A percentile compares a stretch with the other conserved stretches of the same genome.
Evolutionary conservation across 2,888 invertebrate species (phyloP).

Genomic region (Leucophora obtusa): DNA sequence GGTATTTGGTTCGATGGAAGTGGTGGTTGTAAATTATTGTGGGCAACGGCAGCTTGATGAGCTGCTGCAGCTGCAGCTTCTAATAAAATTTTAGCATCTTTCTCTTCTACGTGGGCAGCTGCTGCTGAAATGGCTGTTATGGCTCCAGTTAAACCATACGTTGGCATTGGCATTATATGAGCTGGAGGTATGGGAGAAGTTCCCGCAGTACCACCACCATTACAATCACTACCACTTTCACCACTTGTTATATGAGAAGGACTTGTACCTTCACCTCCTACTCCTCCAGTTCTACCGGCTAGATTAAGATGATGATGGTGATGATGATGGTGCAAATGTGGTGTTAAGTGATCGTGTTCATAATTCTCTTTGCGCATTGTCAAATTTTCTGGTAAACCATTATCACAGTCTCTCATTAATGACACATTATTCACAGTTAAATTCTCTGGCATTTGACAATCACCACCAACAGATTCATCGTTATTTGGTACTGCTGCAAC

Average conservation of each 20-base stretch:
- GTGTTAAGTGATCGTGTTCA: constrained; percentile 48
- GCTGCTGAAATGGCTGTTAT: constrained; percentile 76
- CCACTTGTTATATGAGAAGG: constrained; percentile 52
- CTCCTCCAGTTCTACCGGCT: neutral
- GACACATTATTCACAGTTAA: constrained; percentile 1
- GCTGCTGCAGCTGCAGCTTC: constrained; percentile 69
- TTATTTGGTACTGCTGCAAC: constrained; percentile 46
- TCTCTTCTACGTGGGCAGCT: constrained; percentile 72
- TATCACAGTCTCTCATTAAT: constrained; percentile 68
- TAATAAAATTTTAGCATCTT: constrained; percentile 68
- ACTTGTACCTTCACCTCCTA: constrained; percentile 32
- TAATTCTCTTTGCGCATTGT: constrained; percentile 74
- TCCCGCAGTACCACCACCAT: constrained; percentile 56
- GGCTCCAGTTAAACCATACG: constrained; percentile 76
- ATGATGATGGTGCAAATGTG: neutral
- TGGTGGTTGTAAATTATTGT: constrained; percentile 54
- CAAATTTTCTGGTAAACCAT: constrained; percentile 76
- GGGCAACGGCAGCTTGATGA: constrained; percentile 49
- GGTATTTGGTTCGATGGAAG: neutral
- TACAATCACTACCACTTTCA: constrained; percentile 56
- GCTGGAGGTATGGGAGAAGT: constrained; percentile 69
- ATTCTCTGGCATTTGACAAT: constrained; percentile 58
- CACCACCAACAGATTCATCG: constrained; percentile 5
- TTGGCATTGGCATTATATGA: constrained; percentile 68
- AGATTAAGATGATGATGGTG: constrained; percentile 29